Evolutionary conservation across 1,140 invertebrate genomes (phyloP).

Genomic region (Drusus annulatus): DNA sequence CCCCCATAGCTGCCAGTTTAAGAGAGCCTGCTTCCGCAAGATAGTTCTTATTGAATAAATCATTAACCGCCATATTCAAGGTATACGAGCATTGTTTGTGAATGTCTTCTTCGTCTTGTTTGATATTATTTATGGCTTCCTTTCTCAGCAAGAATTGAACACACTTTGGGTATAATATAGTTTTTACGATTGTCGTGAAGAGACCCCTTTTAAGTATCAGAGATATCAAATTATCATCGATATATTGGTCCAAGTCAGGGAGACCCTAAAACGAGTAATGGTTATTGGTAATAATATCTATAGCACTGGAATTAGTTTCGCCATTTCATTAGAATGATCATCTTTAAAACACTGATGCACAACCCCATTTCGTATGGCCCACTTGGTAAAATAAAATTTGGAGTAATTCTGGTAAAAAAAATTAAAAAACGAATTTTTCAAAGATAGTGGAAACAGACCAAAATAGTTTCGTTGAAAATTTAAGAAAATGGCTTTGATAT

Average conservation of each 20-base stretch:
- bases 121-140: not conserved
- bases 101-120: not conserved
- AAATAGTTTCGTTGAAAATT: too few species aligned
- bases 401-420: too few species aligned
- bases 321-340: not conserved
- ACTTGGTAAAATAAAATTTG: too few species aligned
- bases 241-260: constrained; percentile 25
- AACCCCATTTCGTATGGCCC: too few species aligned
- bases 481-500: too few species aligned
- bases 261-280: constrained; percentile 46
- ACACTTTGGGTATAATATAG: constrained; percentile 49
- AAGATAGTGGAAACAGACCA: too few species aligned
- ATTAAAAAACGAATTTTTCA: too few species aligned
- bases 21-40: constrained; percentile 52
- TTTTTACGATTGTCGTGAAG: constrained; percentile 45
- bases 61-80: constrained; percentile 44
- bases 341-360: too few species aligned
- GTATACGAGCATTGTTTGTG: constrained; percentile 37
- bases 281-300: not conserved
- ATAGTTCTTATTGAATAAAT: constrained; percentile 49
- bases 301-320: not conserved
- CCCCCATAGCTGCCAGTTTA: constrained; percentile 44
- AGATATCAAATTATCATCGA: constrained; percentile 46
- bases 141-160: constrained; percentile 50
- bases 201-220: constrained; percentile 50